Evolutionary conservation across 2,888 invertebrate genomes (phyloP).

Genomic region (Drosophila villosipedis): DNA sequence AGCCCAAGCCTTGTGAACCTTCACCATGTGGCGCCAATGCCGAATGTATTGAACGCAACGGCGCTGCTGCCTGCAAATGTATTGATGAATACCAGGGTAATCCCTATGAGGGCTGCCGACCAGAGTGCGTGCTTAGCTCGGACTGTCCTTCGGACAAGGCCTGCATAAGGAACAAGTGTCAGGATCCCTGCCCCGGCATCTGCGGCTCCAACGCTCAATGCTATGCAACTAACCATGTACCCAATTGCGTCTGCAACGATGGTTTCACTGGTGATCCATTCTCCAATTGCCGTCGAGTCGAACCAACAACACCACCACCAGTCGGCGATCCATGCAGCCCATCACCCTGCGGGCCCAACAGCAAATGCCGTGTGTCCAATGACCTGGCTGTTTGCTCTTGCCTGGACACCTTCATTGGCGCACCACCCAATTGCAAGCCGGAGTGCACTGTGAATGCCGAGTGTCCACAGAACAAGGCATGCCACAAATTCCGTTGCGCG

Average conservation of each 20-base stretch:
- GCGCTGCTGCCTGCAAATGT: constrained; percentile 92
- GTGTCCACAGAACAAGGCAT: constrained; percentile 92
- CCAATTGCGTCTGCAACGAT: constrained; percentile 92
- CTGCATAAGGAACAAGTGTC: constrained; percentile 93
- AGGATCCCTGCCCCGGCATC: constrained; percentile 93
- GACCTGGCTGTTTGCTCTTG: constrained; percentile 92
- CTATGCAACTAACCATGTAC: constrained; percentile 93
- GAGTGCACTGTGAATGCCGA: constrained; percentile 94
- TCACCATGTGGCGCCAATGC: constrained; percentile 95
- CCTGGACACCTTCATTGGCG: constrained; percentile 89
- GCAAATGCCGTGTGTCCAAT: constrained; percentile 90
- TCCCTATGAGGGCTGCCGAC: constrained; percentile 94
- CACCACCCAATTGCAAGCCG: constrained; percentile 92
- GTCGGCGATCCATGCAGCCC: constrained; percentile 88
- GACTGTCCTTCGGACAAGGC: constrained; percentile 94
- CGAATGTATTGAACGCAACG: constrained; percentile 90
- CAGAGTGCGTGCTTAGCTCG: constrained; percentile 94
- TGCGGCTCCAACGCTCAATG: constrained; percentile 94
- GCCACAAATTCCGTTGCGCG: constrained; percentile 92
- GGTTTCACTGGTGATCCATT: constrained; percentile 92
- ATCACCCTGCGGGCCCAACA: constrained; percentile 93
- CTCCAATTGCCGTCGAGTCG: constrained; percentile 85
- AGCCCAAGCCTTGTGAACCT: constrained; percentile 91
- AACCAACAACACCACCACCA: constrained; percentile 71
- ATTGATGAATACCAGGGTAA: constrained; percentile 93